Percentiles rank a stretch among this genome's conserved stretches.
Conservation (phyloP, 2,888 invertebrate species). For the Calameuta pallipes region DNA sequence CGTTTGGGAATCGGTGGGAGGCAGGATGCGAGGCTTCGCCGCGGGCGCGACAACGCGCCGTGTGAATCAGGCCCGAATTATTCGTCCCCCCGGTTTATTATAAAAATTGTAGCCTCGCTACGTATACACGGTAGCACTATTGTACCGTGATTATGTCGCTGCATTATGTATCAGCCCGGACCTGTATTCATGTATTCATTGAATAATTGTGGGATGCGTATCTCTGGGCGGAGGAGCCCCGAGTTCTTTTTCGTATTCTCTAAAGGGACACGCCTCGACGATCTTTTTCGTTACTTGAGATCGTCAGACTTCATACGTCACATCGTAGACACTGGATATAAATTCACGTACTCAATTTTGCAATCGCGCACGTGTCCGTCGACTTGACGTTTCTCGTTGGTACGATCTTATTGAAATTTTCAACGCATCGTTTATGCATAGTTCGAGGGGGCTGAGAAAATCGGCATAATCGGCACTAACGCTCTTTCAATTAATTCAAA, state of each 20-base stretch:
- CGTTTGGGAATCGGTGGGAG: too few species aligned
- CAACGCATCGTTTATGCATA: too few species aligned
- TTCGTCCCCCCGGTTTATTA: constrained; percentile 50
- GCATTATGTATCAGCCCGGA: constrained; percentile 21
- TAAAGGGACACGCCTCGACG: constrained; percentile 16
- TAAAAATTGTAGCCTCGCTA: constrained; percentile 39
- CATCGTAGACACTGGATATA: too few species aligned
- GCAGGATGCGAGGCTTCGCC: not conserved
- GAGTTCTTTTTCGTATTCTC: not conserved
- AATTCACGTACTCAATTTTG: too few species aligned
- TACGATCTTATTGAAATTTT: too few species aligned
- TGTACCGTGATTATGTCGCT: constrained; percentile 20
- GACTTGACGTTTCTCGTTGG: too few species aligned
- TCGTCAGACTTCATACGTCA: not conserved
- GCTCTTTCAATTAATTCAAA: too few species aligned
- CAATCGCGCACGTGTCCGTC: too few species aligned
- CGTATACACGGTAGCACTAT: constrained; percentile 9
- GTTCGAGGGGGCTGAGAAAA: too few species aligned
- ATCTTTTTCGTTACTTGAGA: not conserved
- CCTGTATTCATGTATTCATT: constrained; percentile 58
- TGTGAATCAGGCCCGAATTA: constrained; percentile 46
- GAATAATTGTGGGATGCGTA: constrained; percentile 58
- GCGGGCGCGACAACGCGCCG: not conserved
- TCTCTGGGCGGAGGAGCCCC: constrained; percentile 25
- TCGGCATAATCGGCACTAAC: too few species aligned